Evolutionary conservation across 2,888 invertebrate genomes (phyloP), one percentile per base, ranked within the genome.

Genomic region (Nebria salina): DNA sequence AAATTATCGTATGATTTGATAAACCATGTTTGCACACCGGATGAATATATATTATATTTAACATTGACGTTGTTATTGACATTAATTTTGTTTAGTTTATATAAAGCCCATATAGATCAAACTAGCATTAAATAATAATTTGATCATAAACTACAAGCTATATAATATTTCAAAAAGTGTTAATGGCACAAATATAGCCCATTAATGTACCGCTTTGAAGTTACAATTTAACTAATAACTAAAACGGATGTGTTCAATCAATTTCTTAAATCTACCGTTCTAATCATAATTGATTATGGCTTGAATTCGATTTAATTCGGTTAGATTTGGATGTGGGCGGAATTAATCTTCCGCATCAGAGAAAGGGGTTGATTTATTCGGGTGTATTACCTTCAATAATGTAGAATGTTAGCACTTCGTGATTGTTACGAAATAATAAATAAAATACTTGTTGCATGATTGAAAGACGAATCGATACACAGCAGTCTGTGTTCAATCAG

Each of bases 381-480:
- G 6, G 26, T 26, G 54, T 42, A 77, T 70, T 70, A 34, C 77
- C 66, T 77, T 77, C 70, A 77, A 77, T 77, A 77, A 77, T 77
- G 54, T 68, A 72, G 43, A 20, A 70, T 70, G 70, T 70, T 70
- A 70, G 77, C 77, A 43, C 25, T 43, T 26, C 13, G 68, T 77
- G 77, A 77, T 77, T 77, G 70, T 77, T 70, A 13, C 54, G 43
- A 20, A 72, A 72, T 54, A 54, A 54, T 77, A 77, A 77, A 77
- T 77, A 72, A 77, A 77, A 77, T 70, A 77, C 77, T 77, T 77
- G 77, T 77, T 77, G 77, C 77, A 68, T 54, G 25, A 70, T 77
- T 77, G 42, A 70, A 15, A 70, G 54, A 54, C 54, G 11, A 54
- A 54, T 54, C 54, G 54, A 54, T 54, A 11, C 13, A 54, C 2